A percentile compares a stretch with the other conserved stretches of the same genome.
Evolutionary conservation across 2,888 invertebrate species (phyloP).

Genomic region (Sesia bembeciformis): DNA sequence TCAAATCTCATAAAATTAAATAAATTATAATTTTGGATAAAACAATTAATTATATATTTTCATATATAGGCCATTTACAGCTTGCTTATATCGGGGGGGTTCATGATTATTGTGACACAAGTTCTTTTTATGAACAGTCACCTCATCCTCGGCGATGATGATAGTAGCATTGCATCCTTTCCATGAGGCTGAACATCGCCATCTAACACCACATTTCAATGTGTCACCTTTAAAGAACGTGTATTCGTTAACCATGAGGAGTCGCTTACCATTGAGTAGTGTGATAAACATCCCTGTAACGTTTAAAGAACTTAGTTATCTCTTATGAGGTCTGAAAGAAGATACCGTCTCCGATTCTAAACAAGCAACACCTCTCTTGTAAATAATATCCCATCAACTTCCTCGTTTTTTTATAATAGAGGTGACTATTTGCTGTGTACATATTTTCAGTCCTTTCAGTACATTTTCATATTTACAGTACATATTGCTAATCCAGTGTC

Average conservation of each 20-base stretch:
- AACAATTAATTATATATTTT: background rate
- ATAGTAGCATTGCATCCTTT: background rate
- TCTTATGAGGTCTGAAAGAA: no score
- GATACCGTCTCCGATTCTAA: no score
- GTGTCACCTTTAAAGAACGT: background rate
- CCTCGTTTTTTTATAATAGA: no score
- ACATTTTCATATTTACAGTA: no score
- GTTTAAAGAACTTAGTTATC: no score
- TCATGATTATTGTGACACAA: background rate
- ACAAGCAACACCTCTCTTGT: no score
- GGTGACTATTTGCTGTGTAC: no score
- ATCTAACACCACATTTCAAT: background rate
- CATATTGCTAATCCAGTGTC: no score
- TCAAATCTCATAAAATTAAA: no score
- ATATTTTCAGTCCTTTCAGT: no score
- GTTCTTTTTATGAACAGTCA: background rate
- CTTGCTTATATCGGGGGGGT: background rate
- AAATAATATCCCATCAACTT: no score
- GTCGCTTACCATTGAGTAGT: slow-evolving; percentile 9
- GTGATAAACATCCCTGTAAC: slow-evolving; percentile 8
- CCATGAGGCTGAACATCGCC: background rate
- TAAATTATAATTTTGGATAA: no score
- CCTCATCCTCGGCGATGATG: background rate
- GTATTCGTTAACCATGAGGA: slow-evolving; percentile 3
- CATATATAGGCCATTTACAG: background rate